phyloP scores from a whole-genome alignment of 2,797 vertebrate species.

The Gambusia yucatana region DNA sequence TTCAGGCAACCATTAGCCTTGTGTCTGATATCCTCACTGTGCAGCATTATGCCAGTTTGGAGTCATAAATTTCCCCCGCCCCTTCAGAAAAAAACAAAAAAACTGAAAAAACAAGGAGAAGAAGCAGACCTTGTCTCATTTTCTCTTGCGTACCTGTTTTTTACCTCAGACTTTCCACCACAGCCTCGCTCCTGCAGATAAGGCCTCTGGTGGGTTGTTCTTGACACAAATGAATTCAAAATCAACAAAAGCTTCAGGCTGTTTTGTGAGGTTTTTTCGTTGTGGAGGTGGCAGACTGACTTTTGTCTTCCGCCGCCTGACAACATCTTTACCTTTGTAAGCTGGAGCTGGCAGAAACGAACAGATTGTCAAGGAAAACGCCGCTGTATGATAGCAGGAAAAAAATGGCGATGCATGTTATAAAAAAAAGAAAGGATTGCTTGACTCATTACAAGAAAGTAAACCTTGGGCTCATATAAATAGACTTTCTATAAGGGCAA shows the following conservation, averaged over 20 bases:
- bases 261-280: slow-evolving; percentile 41
- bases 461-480: slow-evolving; percentile 19
- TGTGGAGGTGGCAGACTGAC: slow-evolving; percentile 28
- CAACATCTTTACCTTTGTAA: slow-evolving; percentile 37
- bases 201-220: slow-evolving; percentile 60
- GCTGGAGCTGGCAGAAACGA: slow-evolving; percentile 27
- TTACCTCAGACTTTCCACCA: slow-evolving; percentile 22
- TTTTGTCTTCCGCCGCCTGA: slow-evolving; percentile 42
- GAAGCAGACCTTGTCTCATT: slow-evolving; percentile 13
- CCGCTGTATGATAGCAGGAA: slow-evolving; percentile 6
- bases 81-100: background rate
- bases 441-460: slow-evolving; percentile 3
- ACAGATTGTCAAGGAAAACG: slow-evolving; percentile 17
- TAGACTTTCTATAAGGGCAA: slow-evolving; percentile 21
- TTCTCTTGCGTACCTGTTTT: slow-evolving; percentile 7
- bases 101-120: background rate
- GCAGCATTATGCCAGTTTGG: slow-evolving; percentile 12
- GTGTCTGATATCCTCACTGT: background rate
- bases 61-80: background rate
- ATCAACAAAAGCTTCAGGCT: slow-evolving; percentile 56
- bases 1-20: background rate
- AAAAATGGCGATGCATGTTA: background rate
- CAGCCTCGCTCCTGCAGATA: slow-evolving; percentile 40
- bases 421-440: background rate
- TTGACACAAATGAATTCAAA: slow-evolving; percentile 77